Percentiles rank a stretch among this genome's conserved stretches.
Conservation (phyloP, 1,140 invertebrate genomes). For the Acromyrmex echinatior region DNA sequence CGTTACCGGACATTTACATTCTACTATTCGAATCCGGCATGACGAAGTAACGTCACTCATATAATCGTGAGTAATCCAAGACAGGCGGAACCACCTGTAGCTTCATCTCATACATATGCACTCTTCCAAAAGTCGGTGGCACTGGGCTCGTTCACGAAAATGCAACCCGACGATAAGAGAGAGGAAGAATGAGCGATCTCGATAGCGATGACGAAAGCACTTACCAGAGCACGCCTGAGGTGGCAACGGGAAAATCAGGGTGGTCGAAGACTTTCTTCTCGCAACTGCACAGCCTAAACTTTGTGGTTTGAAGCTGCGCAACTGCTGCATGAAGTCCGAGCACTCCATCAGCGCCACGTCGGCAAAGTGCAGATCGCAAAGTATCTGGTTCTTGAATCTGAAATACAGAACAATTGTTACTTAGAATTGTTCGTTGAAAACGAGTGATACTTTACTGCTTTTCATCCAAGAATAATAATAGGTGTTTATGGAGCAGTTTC, state of each 20-base stretch:
- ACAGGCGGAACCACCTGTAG: slow-evolving; percentile 79
- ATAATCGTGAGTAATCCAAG: slow-evolving; percentile 66
- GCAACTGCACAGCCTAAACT: slow-evolving; percentile 97
- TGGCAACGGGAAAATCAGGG: slow-evolving; percentile 96
- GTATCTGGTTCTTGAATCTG: slow-evolving; percentile 94
- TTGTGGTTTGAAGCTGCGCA: slow-evolving; percentile 97
- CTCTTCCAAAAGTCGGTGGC: slow-evolving; percentile 50
- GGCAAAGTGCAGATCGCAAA: slow-evolving; percentile 96
- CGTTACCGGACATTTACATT: not conserved
- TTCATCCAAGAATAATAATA: not conserved
- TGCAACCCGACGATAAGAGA: not conserved
- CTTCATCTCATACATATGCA: slow-evolving; percentile 66
- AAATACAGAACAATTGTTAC: not conserved
- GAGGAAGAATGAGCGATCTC: not conserved
- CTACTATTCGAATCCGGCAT: not conserved
- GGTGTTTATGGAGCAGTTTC: not conserved
- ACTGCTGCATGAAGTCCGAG: slow-evolving; percentile 98
- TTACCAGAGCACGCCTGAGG: slow-evolving; percentile 97
- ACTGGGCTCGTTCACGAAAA: not conserved
- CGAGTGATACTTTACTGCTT: not conserved
- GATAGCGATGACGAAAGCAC: slow-evolving; percentile 43
- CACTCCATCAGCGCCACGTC: slow-evolving; percentile 98
- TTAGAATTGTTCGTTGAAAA: slow-evolving; percentile 24
- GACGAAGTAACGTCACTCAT: slow-evolving; percentile 2
- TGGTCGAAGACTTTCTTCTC: slow-evolving; percentile 96